Base-by-base conservation (phyloP, 2,797 vertebrate genomes). In the Podarcis lilfordi region DNA sequence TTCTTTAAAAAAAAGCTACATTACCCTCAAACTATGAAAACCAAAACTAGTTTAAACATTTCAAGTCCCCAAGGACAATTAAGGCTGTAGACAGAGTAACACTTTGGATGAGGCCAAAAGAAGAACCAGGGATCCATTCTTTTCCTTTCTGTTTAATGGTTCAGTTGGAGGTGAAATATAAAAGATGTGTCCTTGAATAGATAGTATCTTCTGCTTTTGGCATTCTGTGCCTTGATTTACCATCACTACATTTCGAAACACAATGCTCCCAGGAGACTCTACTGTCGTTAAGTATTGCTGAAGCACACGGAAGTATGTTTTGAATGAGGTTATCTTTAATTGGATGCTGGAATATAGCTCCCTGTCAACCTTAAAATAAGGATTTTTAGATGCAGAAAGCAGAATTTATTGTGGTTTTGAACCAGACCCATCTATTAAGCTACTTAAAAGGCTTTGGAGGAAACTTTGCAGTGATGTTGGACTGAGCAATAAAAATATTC, bases 121-220 rank as follows among this genome's bases (percentile, higher is more conserved):
- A 15, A 8, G 83, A 91, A 74, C 7, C 1, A 77, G 72, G 75
- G 75, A 0, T 81, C 35, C 79, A 23, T 50, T 82, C 79, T 72
- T 79, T 86, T 78, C 2, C 0, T 17, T 23, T 3, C 1, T 40
- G 1, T 55, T 89, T 55, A 90, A 71, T 27, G 0, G 0, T 7
- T 86, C 88, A 55, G 29, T 91, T 83, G 88, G 89, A 82, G 74
- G 69, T 29, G 1, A 87, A 89, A 89, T 75, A 88, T 0, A n/a
- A 91, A 89, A 75, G 37, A 68, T 3, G 64, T 8, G 1, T 80
- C 3, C 37, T 90, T 69, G 69, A 80, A 84, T 1, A 86, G 83
- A 87, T 85, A 9, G 1, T 0, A 79, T 84, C 86, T 74, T 69
- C 92, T 77, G 59, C 8, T 80, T 59, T 13, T 76, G 40, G 27